phyloP scores from a whole-genome alignment of 2,888 invertebrate genomes.

The Lasioglossum figueresi region DNA sequence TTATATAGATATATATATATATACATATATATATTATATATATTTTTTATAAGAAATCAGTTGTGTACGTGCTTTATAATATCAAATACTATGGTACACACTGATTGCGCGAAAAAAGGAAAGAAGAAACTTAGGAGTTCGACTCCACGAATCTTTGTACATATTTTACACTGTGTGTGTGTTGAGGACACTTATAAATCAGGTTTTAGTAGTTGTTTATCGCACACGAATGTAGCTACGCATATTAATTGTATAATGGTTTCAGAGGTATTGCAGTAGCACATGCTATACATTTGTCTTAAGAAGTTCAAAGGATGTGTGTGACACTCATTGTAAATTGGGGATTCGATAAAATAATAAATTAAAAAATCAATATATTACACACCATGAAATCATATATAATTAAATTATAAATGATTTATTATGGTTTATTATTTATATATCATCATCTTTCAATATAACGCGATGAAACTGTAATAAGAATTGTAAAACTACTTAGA shows the following conservation, averaged over 20 bases:
- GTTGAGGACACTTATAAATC: constrained; percentile 46
- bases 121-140: constrained; percentile 44
- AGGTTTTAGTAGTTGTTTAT: constrained; percentile 64
- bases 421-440: constrained; percentile 15
- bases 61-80: constrained; percentile 52
- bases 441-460: constrained; percentile 13
- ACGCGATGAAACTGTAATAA: background rate
- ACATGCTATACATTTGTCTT: constrained; percentile 52
- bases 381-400: background rate
- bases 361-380: constrained; percentile 11
- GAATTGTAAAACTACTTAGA: constrained; percentile 17
- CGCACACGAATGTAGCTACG: constrained; percentile 58
- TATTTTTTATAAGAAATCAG: constrained; percentile 73
- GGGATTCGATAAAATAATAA: constrained; percentile 8
- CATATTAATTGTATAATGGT: constrained; percentile 63
- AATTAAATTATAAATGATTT: constrained; percentile 10
- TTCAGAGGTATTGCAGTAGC: constrained; percentile 64
- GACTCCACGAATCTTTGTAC: constrained; percentile 62
- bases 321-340: constrained; percentile 43
- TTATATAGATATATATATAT: constrained; percentile 64
- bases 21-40: constrained; percentile 15
- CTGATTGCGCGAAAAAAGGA: constrained; percentile 32
- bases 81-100: constrained; percentile 51
- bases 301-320: constrained; percentile 58
- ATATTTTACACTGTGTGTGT: constrained; percentile 66